Conservation (phyloP, 1,140 invertebrate species). For the Micrasema longulum region DNA sequence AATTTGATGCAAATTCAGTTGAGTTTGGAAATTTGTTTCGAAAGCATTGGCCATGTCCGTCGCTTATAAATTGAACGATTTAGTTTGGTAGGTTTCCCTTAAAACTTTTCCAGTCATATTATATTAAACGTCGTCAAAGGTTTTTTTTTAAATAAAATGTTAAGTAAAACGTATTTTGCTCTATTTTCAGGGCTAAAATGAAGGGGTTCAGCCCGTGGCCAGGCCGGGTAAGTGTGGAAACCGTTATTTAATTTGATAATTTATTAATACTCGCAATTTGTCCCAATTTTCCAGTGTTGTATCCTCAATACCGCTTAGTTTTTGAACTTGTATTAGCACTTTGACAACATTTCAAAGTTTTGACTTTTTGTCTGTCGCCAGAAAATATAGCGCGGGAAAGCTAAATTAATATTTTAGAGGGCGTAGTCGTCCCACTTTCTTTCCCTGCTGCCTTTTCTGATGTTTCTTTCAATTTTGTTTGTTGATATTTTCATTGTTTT, state of each 20-base stretch:
- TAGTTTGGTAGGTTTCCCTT: slow-evolving; percentile 77
- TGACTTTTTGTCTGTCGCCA: slow-evolving; percentile 4
- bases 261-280: not conserved
- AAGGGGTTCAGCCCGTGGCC: slow-evolving; percentile 95
- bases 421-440: slow-evolving; percentile 23
- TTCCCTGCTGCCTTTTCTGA: not conserved
- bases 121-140: not conserved
- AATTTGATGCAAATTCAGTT: slow-evolving; percentile 41
- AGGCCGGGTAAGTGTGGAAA: slow-evolving; percentile 78
- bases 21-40: slow-evolving; percentile 50
- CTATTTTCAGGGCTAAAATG: slow-evolving; percentile 91
- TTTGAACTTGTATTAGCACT: slow-evolving; percentile 3
- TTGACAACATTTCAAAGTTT: slow-evolving; percentile 27
- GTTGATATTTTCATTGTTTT: not conserved
- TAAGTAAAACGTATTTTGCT: slow-evolving; percentile 53
- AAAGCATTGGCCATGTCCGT: slow-evolving; percentile 66
- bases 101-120: slow-evolving; percentile 33
- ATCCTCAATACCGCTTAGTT: not conserved
- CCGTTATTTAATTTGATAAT: slow-evolving; percentile 40
- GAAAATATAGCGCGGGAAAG: slow-evolving; percentile 43
- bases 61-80: slow-evolving; percentile 77
- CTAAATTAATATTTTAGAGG: slow-evolving; percentile 7
- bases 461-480: not conserved
- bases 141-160: slow-evolving; percentile 17
- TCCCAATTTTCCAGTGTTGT: not conserved